A percentile compares a stretch with the other conserved stretches of the same genome.
Evolutionary conservation across 1,140 invertebrate genomes (phyloP).

Genomic region (Globodera rostochiensis): DNA sequence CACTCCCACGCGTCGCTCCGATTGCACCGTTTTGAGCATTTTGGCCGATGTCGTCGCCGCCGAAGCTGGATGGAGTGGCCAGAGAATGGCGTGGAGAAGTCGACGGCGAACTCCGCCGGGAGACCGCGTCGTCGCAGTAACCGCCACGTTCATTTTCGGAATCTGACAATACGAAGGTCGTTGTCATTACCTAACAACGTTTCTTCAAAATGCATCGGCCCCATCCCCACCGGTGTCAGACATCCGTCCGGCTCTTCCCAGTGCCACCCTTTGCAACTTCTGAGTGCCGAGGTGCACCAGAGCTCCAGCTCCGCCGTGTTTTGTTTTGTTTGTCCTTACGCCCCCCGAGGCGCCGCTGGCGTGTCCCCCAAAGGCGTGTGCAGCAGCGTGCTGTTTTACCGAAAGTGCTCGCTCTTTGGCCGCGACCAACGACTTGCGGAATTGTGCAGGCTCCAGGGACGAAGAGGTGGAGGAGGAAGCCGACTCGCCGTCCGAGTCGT

Average conservation of each 20-base stretch:
- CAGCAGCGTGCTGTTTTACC: conserved; percentile 22
- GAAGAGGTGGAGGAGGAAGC: conserved; percentile 31
- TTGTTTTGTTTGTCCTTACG: not conserved
- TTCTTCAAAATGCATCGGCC: not conserved
- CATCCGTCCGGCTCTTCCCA: conserved; percentile 46
- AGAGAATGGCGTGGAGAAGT: conserved; percentile 63
- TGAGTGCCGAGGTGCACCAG: conserved; percentile 7
- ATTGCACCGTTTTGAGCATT: conserved; percentile 1
- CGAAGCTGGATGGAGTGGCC: conserved; percentile 63
- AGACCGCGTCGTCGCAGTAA: conserved; percentile 56
- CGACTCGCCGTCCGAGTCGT: conserved; percentile 53
- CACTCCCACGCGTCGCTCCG: not conserved
- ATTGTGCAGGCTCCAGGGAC: conserved; percentile 38
- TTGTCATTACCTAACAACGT: not conserved
- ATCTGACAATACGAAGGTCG: conserved; percentile 2
- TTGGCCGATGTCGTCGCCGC: conserved; percentile 53
- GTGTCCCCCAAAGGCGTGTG: conserved; percentile 7
- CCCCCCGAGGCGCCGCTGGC: not conserved
- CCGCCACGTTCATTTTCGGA: conserved; percentile 20
- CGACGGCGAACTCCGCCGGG: conserved; percentile 59
- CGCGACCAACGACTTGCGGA: conserved; percentile 30
- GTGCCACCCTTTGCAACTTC: conserved; percentile 47
- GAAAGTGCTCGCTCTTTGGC: conserved; percentile 28
- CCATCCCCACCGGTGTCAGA: conserved; percentile 37
- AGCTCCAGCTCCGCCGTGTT: not conserved